Evolutionary conservation across 2,888 invertebrate species (phyloP).

Genomic region (Acanthosepion esculentum): DNA sequence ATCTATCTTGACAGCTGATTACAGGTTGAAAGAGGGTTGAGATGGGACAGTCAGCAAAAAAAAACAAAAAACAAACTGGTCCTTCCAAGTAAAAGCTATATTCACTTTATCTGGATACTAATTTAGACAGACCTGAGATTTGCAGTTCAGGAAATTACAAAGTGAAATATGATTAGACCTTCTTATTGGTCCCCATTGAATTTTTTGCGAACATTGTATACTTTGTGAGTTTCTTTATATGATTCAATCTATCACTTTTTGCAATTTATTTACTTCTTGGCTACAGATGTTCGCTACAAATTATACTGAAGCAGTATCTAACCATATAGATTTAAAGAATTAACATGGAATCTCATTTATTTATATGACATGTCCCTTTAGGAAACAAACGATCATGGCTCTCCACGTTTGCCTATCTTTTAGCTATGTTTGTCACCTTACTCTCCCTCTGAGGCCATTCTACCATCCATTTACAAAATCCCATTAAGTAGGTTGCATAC

Average conservation of each 20-base stretch:
- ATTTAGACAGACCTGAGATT: background rate
- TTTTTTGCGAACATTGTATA: background rate
- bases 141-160: background rate
- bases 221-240: background rate
- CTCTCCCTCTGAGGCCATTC: too few relatives aligned
- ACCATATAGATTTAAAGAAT: too few relatives aligned
- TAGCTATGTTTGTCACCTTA: too few relatives aligned
- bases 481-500: too few relatives aligned
- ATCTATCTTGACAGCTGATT: slow-evolving; percentile 12
- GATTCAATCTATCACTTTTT: background rate
- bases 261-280: background rate
- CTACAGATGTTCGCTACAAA: too few relatives aligned
- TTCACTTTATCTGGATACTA: background rate
- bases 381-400: too few relatives aligned
- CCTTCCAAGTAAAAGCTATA: background rate
- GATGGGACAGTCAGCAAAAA: background rate
- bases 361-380: too few relatives aligned
- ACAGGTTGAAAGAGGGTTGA: background rate
- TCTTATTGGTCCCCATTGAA: background rate
- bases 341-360: too few relatives aligned
- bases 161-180: background rate
- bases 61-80: background rate
- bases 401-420: too few relatives aligned
- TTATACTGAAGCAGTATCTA: too few relatives aligned
- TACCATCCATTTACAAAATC: too few relatives aligned